Evolutionary conservation across 2,888 invertebrate species (phyloP).

Genomic region (Torymus aiolomorphi): DNA sequence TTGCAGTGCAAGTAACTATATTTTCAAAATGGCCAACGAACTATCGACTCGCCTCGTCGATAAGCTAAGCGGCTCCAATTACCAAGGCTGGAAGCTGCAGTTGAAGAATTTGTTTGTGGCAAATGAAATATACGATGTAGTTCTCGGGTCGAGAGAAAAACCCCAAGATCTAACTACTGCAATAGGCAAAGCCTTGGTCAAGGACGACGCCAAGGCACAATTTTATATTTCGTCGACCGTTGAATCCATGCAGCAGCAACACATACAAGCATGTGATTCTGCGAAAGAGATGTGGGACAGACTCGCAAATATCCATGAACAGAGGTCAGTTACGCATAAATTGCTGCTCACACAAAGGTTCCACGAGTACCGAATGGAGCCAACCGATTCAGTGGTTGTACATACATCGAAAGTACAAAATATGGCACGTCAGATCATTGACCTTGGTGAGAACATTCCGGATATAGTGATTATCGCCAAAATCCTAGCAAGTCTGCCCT

Average conservation of each 20-base stretch:
- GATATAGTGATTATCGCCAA: slow-evolving; percentile 60
- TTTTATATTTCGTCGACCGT: slow-evolving; percentile 33
- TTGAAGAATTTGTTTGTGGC: no score
- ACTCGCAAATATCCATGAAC: slow-evolving; percentile 50
- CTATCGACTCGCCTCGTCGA: no score
- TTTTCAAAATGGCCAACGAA: no score
- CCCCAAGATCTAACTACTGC: no score
- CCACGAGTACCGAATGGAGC: slow-evolving; percentile 52
- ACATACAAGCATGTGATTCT: slow-evolving; percentile 53
- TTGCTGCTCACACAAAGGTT: slow-evolving; percentile 56
- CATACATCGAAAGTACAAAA: slow-evolving; percentile 58
- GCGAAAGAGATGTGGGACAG: slow-evolving; percentile 58
- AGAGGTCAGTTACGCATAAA: slow-evolving; percentile 61
- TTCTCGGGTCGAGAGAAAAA: no score
- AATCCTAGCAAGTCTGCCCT: slow-evolving; percentile 61
- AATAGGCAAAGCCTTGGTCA: no score
- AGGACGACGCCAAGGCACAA: no score
- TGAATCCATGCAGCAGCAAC: slow-evolving; percentile 53
- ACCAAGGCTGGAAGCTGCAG: no score
- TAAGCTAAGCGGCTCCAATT: no score
- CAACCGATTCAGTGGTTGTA: slow-evolving; percentile 54
- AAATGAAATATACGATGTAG: no score
- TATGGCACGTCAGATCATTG: slow-evolving; percentile 58
- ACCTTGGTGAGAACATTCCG: slow-evolving; percentile 59
- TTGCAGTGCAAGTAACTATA: no score